Base-by-base conservation (phyloP, 2,113 vertebrate species). In the Vulpes lagopus region DNA sequence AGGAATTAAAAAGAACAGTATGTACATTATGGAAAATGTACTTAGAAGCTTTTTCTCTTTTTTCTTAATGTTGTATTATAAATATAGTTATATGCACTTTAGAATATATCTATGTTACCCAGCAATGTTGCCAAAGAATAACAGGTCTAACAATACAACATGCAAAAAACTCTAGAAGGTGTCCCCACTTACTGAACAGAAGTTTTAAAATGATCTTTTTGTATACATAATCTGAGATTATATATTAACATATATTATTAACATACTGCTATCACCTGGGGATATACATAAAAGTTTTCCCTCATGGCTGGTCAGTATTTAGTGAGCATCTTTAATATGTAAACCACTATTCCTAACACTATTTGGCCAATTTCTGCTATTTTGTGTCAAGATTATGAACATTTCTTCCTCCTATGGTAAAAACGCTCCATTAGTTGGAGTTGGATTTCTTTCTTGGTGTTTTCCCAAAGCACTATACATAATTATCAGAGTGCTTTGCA, bases 141-240 rank as follows among this genome's bases (percentile, higher is more conserved):
- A 83, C 15, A 78, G 16, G 35, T 89, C 11, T 96, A 81, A 71
- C 35, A 76, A 49, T 64, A 78, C 35, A 65, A 96, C 38, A 20
- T 93, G 7, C 16, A 89, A 85, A 95, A 92, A 95, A 92, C n/a
- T 88, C 11, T 85, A 43, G 23, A 83, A 53, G 16, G 2, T 85
- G 84, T 89, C 53, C 20, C 55, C 49, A 87, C 22, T 89, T 32
- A 89, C 64, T 76, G 64, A 27, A 88, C 4, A 73, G 35, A 96
- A 84, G 78, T 80, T 81, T 95, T 74, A 57, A 94, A 94, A 10
- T 78, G 57, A 62, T 51, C 27, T 64, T 91, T 73, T 73, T 83
- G n/a, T 17, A 87, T 64, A 80, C 51, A 79, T 49, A 96, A 57
- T 32, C 67, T 83, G 62, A 86, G 51, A 87, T 76, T 69, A n/a